Conservation (phyloP, 2,888 invertebrate genomes). For the Bhutanitis thaidina region DNA sequence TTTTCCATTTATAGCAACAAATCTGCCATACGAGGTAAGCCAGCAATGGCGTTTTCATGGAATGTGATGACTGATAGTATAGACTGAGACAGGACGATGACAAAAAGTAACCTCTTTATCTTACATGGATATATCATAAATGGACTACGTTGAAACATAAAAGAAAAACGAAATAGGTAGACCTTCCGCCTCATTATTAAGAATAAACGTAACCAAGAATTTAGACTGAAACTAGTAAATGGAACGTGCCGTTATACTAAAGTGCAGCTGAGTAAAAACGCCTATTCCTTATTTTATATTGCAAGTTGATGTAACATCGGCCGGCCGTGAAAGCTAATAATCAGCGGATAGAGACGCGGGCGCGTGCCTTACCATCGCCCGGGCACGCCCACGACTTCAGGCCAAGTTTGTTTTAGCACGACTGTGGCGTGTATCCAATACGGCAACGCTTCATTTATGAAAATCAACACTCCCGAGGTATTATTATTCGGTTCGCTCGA, state of each 20-base stretch:
- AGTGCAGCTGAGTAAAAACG: conserved; percentile 4
- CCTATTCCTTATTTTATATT: conserved; percentile 11
- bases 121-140: no score
- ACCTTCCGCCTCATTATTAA: background rate
- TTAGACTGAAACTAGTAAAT: background rate
- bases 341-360: conserved; percentile 27
- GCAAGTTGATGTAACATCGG: conserved; percentile 15
- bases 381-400: conserved; percentile 52
- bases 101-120: no score
- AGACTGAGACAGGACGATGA: no score
- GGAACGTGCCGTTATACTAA: conserved; percentile 9
- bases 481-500: no score
- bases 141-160: no score
- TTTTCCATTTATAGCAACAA: no score
- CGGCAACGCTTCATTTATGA: background rate
- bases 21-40: no score
- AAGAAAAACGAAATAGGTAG: no score
- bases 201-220: background rate
- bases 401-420: conserved; percentile 66
- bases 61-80: no score
- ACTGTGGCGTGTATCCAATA: conserved; percentile 29
- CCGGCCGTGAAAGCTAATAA: conserved; percentile 18
- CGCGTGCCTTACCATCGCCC: conserved; percentile 60
- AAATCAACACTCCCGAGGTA: no score
- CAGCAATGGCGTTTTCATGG: no score